A percentile compares a stretch with the other conserved stretches of the same genome.
These are phyloP conservation scores for Coregonus clupeaformis DNA, from an alignment of 2,113 vertebrate species.

Conservation along the genomic window DNA sequence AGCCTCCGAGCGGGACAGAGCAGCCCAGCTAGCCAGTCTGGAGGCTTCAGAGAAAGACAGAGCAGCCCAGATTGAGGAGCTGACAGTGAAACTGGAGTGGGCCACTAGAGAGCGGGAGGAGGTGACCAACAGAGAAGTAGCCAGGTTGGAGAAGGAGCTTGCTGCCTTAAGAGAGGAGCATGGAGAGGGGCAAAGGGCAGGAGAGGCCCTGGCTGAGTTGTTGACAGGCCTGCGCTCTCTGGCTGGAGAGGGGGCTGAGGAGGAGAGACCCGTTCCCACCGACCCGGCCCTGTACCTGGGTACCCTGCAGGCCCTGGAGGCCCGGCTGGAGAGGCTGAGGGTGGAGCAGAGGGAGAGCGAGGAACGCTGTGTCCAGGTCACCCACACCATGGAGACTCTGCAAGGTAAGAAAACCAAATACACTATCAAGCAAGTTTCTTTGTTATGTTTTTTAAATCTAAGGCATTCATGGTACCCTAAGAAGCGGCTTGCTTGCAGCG, in stretches of 20 bases:
- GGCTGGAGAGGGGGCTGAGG: constrained; percentile 41
- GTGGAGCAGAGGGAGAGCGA: constrained; percentile 52
- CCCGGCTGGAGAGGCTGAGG: constrained; percentile 51
- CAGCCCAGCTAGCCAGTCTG: constrained; percentile 1
- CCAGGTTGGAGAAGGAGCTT: constrained; percentile 58
- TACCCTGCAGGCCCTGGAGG: constrained; percentile 43
- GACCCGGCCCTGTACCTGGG: constrained; percentile 54
- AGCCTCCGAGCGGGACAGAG: constrained; percentile 3
- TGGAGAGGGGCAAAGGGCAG: constrained; percentile 38
- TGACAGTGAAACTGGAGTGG: constrained; percentile 33
- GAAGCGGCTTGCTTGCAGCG: background rate
- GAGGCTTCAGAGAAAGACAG: constrained; percentile 43
- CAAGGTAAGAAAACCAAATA: constrained; percentile 70
- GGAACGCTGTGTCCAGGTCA: constrained; percentile 47
- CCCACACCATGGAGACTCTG: constrained; percentile 52
- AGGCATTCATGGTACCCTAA: background rate
- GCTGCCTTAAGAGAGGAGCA: constrained; percentile 54
- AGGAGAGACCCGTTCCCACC: constrained; percentile 27
- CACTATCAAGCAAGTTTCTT: too few relatives aligned
- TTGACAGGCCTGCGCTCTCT: constrained; percentile 65
- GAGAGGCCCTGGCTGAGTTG: constrained; percentile 50
- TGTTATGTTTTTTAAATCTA: too few relatives aligned
- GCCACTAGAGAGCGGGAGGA: constrained; percentile 35
- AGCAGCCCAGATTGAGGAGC: background rate
- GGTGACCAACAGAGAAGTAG: constrained; percentile 21